Evolutionary conservation across 1,140 invertebrate species (phyloP), one percentile per base, ranked within the genome.

Genomic region (Ladona fulva): DNA sequence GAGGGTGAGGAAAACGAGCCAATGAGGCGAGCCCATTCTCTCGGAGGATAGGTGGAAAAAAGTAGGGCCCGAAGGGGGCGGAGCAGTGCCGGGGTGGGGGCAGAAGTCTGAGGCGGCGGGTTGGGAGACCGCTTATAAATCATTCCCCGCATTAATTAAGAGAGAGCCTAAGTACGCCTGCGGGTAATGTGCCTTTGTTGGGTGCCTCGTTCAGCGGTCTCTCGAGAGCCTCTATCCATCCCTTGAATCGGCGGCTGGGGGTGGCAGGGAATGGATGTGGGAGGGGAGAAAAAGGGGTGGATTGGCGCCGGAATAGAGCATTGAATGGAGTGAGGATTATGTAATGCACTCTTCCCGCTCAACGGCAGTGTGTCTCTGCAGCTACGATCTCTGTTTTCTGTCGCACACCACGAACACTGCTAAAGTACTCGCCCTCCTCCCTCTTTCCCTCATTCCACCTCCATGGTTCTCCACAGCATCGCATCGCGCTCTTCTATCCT

Each of bases 91-190:
- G n/a, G 52, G 52, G 52, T 16, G n/a, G n/a, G 52, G 14, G 44
- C 10, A 52, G 44, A 52, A 19, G 44, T 19, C 10, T 10, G 10
- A 11, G 19, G 44, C 10, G 10, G 10, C 10, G 10, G 44, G 44
- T 66, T 12, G 52, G n/a, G 12, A 66, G 3, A 66, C 52, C 52
- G 52, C 52, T 66, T 66, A 66, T 66, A 66, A 66, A 66, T 66
- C 52, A 66, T 66, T 66, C 52, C n/a, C 52, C 52, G 52, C 52
- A 66, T 66, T 66, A 66, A 66, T 66, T 66, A 66, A 66, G 52
- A 66, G 52, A 66, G 52, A 16, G 52, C 14, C 52, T 66, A 66
- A 66, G 52, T 66, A 66, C 52, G 52, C 52, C 52, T 66, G 52
- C 52, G 52, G 52, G 52, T 66, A 66, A 66, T 66, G 52, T 66